Evolutionary conservation across 2,888 invertebrate species (phyloP).

Genomic region (Eupithecia tripunctaria): DNA sequence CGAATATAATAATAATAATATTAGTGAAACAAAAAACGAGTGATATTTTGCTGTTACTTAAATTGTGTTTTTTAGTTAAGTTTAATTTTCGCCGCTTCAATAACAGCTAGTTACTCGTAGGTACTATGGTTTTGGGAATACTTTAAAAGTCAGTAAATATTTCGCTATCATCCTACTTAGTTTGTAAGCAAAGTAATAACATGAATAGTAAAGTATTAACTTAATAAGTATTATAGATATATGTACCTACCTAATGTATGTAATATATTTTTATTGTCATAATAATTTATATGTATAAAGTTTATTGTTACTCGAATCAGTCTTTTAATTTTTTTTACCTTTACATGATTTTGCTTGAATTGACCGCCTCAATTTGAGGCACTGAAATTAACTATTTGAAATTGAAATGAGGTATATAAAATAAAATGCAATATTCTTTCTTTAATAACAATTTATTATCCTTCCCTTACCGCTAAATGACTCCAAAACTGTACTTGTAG

Average conservation of each 20-base stretch:
- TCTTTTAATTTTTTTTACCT: background rate
- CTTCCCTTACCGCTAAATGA: slow-evolving; percentile 36
- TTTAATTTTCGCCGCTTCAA: background rate
- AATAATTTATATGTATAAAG: slow-evolving; percentile 29
- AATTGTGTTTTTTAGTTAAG: background rate
- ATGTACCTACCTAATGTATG: slow-evolving; percentile 15
- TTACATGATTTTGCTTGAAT: background rate
- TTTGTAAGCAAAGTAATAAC: background rate
- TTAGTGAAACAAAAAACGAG: background rate
- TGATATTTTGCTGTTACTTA: background rate
- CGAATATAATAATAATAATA: background rate
- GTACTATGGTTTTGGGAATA: background rate
- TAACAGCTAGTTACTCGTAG: no score
- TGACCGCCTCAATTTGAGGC: background rate
- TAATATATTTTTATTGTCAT: slow-evolving; percentile 34
- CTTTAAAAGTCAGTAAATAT: background rate
- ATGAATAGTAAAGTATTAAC: slow-evolving; percentile 21
- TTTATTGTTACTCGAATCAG: slow-evolving; percentile 25
- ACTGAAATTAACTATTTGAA: background rate
- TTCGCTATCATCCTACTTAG: background rate
- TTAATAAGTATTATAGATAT: slow-evolving; percentile 24
- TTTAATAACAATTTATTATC: slow-evolving; percentile 17
- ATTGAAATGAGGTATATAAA: background rate
- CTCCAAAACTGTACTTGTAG: slow-evolving; percentile 20
- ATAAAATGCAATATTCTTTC: background rate